phyloP scores from a whole-genome alignment of 2,888 invertebrate genomes.

The Alentia gelatinosa region DNA sequence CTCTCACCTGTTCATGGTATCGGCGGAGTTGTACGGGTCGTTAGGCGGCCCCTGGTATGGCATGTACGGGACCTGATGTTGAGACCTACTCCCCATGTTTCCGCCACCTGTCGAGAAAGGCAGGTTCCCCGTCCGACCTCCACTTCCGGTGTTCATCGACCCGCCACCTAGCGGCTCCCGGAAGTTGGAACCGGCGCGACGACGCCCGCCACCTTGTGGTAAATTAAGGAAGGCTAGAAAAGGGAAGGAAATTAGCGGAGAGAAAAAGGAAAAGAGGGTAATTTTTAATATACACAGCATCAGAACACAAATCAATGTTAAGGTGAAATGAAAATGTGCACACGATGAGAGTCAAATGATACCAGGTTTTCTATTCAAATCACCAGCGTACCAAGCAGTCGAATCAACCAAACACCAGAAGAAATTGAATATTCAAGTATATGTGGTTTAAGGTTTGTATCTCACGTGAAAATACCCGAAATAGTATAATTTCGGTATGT shows the following conservation, averaged over 20 bases:
- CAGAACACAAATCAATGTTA: neutral
- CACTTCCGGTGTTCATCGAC: neutral
- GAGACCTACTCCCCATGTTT: neutral
- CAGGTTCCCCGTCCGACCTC: constrained; percentile 14
- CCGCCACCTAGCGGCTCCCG: neutral
- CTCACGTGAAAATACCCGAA: no score
- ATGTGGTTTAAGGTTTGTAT: no score
- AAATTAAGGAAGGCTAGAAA: constrained; percentile 45
- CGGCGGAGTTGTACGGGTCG: neutral
- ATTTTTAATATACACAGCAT: neutral
- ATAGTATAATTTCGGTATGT: no score
- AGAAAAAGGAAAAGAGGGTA: neutral
- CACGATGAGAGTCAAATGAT: neutral
- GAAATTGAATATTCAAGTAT: no score
- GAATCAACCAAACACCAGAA: no score
- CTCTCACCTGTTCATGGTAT: neutral
- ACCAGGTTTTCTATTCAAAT: neutral
- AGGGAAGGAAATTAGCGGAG: neutral
- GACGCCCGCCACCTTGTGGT: constrained; percentile 43
- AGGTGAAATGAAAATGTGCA: neutral
- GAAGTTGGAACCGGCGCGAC: neutral
- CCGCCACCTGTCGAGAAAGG: neutral
- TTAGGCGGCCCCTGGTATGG: neutral
- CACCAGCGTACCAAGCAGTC: no score
- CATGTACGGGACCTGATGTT: constrained; percentile 33